These are phyloP conservation scores for Galaxias olidus DNA, from an alignment of 2,797 vertebrate species.

Conservation along the genomic window DNA sequence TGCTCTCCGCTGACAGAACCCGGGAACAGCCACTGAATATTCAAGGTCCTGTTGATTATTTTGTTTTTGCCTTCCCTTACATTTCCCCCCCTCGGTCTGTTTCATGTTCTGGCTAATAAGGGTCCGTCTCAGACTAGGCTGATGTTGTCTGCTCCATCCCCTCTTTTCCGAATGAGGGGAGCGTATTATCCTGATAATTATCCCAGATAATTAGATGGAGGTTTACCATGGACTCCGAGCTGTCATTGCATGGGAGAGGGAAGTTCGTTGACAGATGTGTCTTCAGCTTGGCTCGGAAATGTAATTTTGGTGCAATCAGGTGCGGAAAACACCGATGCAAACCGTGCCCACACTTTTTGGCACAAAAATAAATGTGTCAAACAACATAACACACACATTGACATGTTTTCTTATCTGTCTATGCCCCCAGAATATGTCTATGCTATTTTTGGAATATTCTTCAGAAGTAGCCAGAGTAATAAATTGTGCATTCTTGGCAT, in stretches of 20 bases:
- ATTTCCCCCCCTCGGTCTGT: conserved; percentile 37
- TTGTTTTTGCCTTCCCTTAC: conserved; percentile 30
- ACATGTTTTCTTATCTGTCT: too few relatives aligned
- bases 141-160: background rate
- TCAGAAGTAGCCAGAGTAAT: too few relatives aligned
- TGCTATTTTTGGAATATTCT: too few relatives aligned
- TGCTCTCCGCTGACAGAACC: conserved; percentile 15
- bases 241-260: conserved; percentile 49
- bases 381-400: too few relatives aligned
- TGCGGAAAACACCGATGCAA: conserved; percentile 22
- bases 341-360: background rate
- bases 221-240: conserved; percentile 39
- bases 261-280: conserved; percentile 60
- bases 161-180: background rate
- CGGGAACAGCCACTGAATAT: conserved; percentile 22
- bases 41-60: conserved; percentile 35
- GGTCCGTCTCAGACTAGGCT: background rate
- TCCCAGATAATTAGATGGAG: conserved; percentile 56
- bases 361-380: too few relatives aligned
- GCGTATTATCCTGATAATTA: conserved; percentile 61
- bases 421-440: too few relatives aligned
- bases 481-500: too few relatives aligned
- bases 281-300: conserved; percentile 51
- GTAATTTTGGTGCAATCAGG: conserved; percentile 31
- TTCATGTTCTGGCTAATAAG: conserved; percentile 4